phyloP scores from a whole-genome alignment of 2,888 invertebrate genomes.

The Limnephilus lunatus region DNA sequence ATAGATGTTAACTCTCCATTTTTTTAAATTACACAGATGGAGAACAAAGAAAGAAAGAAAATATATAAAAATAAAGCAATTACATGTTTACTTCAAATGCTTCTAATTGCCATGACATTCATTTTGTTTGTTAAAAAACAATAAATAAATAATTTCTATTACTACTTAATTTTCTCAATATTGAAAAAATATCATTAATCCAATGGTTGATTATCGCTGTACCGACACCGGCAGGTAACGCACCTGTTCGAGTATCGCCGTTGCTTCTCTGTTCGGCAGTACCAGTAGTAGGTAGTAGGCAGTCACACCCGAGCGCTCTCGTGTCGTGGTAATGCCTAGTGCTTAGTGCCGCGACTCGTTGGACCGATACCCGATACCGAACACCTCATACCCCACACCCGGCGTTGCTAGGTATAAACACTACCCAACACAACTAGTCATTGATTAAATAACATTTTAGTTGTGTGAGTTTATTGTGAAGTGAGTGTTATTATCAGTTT shows the following conservation, averaged over 20 bases:
- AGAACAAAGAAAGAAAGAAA: no score
- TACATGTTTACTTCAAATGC: no score
- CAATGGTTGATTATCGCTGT: not conserved
- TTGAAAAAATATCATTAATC: no score
- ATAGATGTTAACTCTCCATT: no score
- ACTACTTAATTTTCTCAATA: no score
- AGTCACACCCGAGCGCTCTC: slow-evolving; percentile 26
- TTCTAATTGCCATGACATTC: no score
- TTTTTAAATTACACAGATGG: no score
- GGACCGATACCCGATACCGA: not conserved
- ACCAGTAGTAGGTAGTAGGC: not conserved
- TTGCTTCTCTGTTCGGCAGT: not conserved
- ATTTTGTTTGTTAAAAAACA: no score
- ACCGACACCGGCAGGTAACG: slow-evolving; percentile 11
- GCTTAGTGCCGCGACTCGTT: not conserved
- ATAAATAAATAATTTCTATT: no score
- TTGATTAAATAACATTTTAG: not conserved
- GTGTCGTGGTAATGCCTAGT: not conserved
- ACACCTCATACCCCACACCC: not conserved
- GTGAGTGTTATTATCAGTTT: not conserved
- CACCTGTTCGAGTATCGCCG: slow-evolving; percentile 42
- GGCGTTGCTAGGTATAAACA: no score
- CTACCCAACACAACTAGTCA: not conserved
- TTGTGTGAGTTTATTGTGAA: not conserved
- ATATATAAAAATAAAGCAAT: no score